Conservation (phyloP, 2,888 invertebrate genomes). For the Stenoptilia bipunctidactyla region DNA sequence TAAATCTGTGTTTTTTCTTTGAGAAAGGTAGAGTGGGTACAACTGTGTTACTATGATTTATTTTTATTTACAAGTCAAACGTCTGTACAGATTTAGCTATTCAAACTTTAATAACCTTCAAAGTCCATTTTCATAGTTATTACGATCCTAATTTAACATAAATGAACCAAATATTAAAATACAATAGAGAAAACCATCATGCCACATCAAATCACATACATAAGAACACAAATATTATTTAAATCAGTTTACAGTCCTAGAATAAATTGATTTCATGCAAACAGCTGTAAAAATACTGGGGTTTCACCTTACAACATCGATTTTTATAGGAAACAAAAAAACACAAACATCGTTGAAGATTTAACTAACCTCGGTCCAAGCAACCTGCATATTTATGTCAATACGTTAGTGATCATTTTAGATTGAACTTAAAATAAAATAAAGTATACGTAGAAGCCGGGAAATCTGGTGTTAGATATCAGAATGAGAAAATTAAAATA, state of each 20-base stretch:
- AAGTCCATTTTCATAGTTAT: too few relatives aligned
- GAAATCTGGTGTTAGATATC: too few relatives aligned
- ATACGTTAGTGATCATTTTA: constrained; percentile 13
- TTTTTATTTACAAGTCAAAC: too few relatives aligned
- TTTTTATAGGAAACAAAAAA: constrained; percentile 29
- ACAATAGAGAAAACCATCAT: not conserved
- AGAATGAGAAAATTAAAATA: too few relatives aligned
- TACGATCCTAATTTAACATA: too few relatives aligned
- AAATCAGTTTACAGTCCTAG: constrained; percentile 8
- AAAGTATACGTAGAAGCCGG: not conserved
- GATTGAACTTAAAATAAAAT: not conserved
- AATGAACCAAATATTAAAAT: too few relatives aligned
- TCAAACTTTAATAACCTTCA: too few relatives aligned
- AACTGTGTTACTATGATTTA: too few relatives aligned
- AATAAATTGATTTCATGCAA: constrained; percentile 5
- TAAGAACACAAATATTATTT: too few relatives aligned
- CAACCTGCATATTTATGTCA: constrained; percentile 62
- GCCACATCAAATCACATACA: not conserved
- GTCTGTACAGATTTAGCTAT: too few relatives aligned
- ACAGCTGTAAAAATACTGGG: not conserved
- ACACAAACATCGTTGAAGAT: constrained; percentile 18
- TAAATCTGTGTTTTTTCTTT: too few relatives aligned
- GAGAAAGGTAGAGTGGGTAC: too few relatives aligned
- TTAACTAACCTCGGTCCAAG: constrained; percentile 75
- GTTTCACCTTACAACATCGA: constrained; percentile 24